Evolutionary conservation across 1,140 invertebrate species (phyloP), one percentile per base, ranked within the genome.

Genomic region (Grapholita molesta): DNA sequence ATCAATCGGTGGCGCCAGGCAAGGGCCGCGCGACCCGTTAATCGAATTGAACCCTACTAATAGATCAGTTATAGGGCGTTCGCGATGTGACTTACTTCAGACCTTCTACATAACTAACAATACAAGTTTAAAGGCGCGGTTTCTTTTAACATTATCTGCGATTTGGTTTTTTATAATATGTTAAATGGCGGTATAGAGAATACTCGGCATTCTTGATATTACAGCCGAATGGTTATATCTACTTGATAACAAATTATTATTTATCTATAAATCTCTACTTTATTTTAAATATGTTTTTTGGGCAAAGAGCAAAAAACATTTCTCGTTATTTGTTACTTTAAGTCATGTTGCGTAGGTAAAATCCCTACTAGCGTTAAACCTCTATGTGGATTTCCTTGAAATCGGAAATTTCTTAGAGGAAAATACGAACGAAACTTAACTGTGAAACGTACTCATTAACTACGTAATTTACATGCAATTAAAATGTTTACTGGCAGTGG

Each of bases 31-130:
- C 67, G 64, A 70, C 72, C 53, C 78, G 78, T 65, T 77, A 80
- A 78, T 72, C 66, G 55, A 72, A 75, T 75, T 80, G 75, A 77
- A 61, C 25, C 55, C 55, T 61, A 61, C 24, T 28, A 48, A 48
- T 48, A 48, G 18, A 48, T 42, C 42, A 48, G 42, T 48, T 48
- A 21, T n/a, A n/a, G 18, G 42, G 15, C 42, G 21, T 21, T 48
- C 42, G 18, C 8, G n/a, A 21, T 48, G 42, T 48, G 18, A 21
- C 2, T 8, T 21, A 1, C n/a, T 3, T 48, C n/a, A 7, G 15
- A 15, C 15, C 6, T 48, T 48, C n/a, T 4, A n/a, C 35, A 5
- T 4, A n/a, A 38, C 35, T 9, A 15, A n/a, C 15, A n/a, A 15
- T n/a, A 35, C 9, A 35, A 8, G 9, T 11, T 38, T 38, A 38